Percentiles rank a stretch among this genome's conserved stretches.
These are phyloP conservation scores for Phalera bucephala DNA, from an alignment of 2,888 invertebrate genomes.

Conservation along the genomic window DNA sequence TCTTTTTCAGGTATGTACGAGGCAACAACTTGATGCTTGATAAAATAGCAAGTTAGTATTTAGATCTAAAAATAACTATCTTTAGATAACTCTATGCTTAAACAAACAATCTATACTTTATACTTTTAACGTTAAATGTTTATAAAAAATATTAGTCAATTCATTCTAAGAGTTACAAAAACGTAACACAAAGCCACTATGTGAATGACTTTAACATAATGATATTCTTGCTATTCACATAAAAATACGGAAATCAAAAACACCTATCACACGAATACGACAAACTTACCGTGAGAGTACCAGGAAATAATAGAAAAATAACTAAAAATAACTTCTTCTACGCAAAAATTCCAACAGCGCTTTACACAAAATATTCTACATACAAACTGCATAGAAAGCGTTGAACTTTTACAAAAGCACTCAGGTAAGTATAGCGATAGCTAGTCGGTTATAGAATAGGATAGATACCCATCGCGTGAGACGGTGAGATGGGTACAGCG, in stretches of 20 bases:
- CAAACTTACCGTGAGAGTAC: slow-evolving; percentile 38
- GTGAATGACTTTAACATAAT: no score
- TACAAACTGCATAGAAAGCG: slow-evolving; percentile 74
- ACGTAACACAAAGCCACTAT: no score
- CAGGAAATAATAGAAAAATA: slow-evolving; percentile 35
- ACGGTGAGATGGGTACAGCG: slow-evolving; percentile 46
- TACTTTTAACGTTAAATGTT: no score
- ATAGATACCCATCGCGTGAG: slow-evolving; percentile 63
- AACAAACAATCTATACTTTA: no score
- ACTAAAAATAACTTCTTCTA: slow-evolving; percentile 40
- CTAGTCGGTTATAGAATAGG: slow-evolving; percentile 76
- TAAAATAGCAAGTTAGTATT: no score
- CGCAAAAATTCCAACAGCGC: slow-evolving; percentile 46
- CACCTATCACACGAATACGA: slow-evolving; percentile 21
- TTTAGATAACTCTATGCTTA: no score
- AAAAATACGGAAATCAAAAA: slow-evolving; percentile 14
- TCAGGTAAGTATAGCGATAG: slow-evolving; percentile 79
- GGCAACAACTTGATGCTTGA: background rate
- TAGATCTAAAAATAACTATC: no score
- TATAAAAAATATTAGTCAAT: no score
- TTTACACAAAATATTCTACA: slow-evolving; percentile 65
- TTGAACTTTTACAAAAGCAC: slow-evolving; percentile 82
- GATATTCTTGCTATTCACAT: no score
- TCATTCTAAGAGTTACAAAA: no score
- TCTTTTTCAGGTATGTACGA: slow-evolving; percentile 40